phyloP scores from a whole-genome alignment of 2,888 invertebrate genomes.

The Spodoptera exigua region DNA sequence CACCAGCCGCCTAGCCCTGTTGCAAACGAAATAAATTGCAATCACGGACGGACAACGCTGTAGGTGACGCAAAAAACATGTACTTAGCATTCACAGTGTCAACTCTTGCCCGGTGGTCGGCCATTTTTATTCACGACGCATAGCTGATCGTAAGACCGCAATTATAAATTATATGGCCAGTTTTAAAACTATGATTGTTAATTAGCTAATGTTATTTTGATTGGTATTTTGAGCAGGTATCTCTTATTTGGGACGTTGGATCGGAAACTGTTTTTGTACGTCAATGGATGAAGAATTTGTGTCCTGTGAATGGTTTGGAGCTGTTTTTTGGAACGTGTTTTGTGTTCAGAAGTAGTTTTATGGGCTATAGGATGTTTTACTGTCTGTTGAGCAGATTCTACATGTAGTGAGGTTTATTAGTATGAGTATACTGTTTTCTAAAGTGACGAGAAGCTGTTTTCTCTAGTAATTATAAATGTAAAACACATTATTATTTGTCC shows the following conservation, averaged over 20 bases:
- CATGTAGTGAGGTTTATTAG: too few species aligned
- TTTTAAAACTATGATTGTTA: constrained; percentile 56
- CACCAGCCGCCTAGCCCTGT: constrained; percentile 52
- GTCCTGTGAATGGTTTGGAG: constrained; percentile 26
- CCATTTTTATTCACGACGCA: constrained; percentile 53
- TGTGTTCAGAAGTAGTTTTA: neutral
- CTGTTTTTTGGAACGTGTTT: constrained; percentile 1
- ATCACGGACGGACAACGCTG: constrained; percentile 60
- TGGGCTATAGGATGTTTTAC: neutral
- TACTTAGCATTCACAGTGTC: constrained; percentile 58
- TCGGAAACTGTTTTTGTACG: constrained; percentile 38
- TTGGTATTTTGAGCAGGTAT: constrained; percentile 46
- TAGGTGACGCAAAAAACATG: constrained; percentile 69
- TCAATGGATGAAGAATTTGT: constrained; percentile 13
- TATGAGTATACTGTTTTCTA: too few species aligned
- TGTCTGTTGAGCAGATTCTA: too few species aligned
- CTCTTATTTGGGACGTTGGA: constrained; percentile 34
- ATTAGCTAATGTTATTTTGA: constrained; percentile 52
- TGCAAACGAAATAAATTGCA: constrained; percentile 57
- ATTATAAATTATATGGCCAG: constrained; percentile 62
- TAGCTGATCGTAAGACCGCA: constrained; percentile 43
- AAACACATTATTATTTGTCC: too few species aligned
- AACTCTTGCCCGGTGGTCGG: constrained; percentile 65
- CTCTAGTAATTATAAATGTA: too few species aligned
- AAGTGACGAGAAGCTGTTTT: too few species aligned